Conservation (phyloP, 2,888 invertebrate species). For the Abscondita cerata region DNA sequence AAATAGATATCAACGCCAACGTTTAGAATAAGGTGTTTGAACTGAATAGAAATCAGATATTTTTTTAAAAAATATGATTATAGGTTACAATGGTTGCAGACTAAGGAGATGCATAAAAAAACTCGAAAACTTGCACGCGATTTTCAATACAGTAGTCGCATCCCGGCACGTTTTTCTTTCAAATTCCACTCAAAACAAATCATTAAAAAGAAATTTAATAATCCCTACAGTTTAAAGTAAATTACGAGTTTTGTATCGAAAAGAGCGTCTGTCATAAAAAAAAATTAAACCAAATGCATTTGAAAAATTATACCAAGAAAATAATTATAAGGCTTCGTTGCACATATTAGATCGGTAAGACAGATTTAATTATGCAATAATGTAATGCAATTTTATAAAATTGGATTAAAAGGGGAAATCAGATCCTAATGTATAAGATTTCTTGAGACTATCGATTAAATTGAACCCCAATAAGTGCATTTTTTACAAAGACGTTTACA, state of each 20-base stretch:
- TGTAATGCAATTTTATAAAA: slow-evolving; percentile 44
- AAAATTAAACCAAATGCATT: background rate
- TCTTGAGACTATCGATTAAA: slow-evolving; percentile 41
- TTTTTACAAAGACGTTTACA: slow-evolving; percentile 16
- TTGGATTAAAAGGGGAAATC: slow-evolving; percentile 41
- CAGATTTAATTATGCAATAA: slow-evolving; percentile 39
- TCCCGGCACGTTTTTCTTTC: slow-evolving; percentile 27
- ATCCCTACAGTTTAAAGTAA: slow-evolving; percentile 26
- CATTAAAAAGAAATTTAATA: slow-evolving; percentile 31
- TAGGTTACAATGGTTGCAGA: slow-evolving; percentile 35
- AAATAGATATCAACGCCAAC: too few species aligned
- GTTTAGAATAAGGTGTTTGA: too few species aligned
- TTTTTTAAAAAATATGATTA: slow-evolving; percentile 37
- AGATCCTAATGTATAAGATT: slow-evolving; percentile 39
- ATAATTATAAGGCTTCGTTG: slow-evolving; percentile 24
- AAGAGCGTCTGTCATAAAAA: background rate
- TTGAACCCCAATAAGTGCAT: slow-evolving; percentile 40
- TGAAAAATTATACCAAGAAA: slow-evolving; percentile 1
- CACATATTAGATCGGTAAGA: slow-evolving; percentile 7
- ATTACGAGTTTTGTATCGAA: slow-evolving; percentile 31
- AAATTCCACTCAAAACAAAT: slow-evolving; percentile 34
- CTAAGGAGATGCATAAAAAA: slow-evolving; percentile 29
- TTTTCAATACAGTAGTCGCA: slow-evolving; percentile 37
- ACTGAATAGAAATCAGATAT: background rate
- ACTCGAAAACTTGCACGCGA: slow-evolving; percentile 37